Percentiles rank a stretch among this genome's conserved stretches.
These are phyloP conservation scores for Eilema griseolum DNA, from an alignment of 2,888 invertebrate species.

Conservation along the genomic window DNA sequence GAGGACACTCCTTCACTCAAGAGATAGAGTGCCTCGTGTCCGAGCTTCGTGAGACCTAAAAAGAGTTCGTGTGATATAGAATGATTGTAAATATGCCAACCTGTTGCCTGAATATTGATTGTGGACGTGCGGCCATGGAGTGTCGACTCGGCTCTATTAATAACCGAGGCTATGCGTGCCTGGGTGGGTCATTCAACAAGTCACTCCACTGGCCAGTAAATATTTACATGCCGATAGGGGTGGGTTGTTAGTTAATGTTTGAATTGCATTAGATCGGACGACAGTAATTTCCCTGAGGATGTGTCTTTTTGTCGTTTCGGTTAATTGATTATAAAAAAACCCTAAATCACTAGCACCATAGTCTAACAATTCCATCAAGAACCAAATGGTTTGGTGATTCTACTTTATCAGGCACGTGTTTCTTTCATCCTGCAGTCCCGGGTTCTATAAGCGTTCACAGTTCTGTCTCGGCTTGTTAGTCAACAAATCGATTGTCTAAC, in stretches of 20 bases:
- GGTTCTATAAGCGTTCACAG: too few relatives aligned
- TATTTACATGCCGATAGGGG: not conserved
- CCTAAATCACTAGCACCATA: too few relatives aligned
- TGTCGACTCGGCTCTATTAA: not conserved
- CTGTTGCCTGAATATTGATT: constrained; percentile 5
- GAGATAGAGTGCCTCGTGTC: not conserved
- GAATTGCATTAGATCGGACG: not conserved
- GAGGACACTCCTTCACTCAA: not conserved
- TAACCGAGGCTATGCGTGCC: not conserved
- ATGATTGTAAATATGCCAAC: constrained; percentile 1
- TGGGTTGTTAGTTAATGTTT: not conserved
- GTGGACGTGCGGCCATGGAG: not conserved
- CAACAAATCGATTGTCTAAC: constrained; percentile 1
- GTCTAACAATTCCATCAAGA: too few relatives aligned
- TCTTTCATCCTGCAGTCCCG: too few relatives aligned
- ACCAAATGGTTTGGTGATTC: too few relatives aligned
- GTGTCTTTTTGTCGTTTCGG: not conserved
- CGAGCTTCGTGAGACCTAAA: not conserved
- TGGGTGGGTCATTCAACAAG: not conserved
- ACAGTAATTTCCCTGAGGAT: not conserved
- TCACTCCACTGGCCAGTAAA: not conserved
- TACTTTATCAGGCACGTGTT: too few relatives aligned
- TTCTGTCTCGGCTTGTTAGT: not conserved
- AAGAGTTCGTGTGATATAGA: not conserved
- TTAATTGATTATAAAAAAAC: not conserved